Evolutionary conservation across 2,888 invertebrate genomes (phyloP), one percentile per base, ranked within the genome.

Genomic region (Eupithecia tripunctaria): DNA sequence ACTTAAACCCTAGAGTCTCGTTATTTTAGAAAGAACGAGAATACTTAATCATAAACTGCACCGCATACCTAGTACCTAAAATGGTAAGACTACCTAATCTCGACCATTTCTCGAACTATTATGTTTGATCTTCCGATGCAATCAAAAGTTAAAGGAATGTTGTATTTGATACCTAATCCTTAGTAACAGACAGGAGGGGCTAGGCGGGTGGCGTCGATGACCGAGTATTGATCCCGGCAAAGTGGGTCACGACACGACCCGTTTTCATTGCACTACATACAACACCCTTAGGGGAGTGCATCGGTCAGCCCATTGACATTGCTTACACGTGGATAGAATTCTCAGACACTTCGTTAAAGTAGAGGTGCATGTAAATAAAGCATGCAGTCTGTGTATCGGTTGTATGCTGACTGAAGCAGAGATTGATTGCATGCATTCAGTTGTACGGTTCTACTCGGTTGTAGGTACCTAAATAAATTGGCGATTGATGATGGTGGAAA

Each of bases 211-310:
- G 84, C 91, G 93, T 93, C 93, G 93, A 91, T 93, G 94, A 93
- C 94, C 94, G 92, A 89, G 93, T 94, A 94, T 94, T 91, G 94
- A 94, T 94, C 93, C 89, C 81, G 82, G 81, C 86, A 85, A 94
- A 90, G 91, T 94, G 88, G 94, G 94, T 93, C 93, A 88, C 88
- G 93, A 91, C 93, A 88, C 88, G 93, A 91, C 93, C 93, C 82
- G 91, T 86, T 93, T 88, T 87, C 89, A 89, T 86, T 94, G 93
- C 94, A 94, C 87, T 89, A 86, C 64, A 21, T 89, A 86, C 64
- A 21, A 32, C 86, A 85, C 85, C 80, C 85, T 78, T 77, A 80
- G 82, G 56, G 81, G 83, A 70, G 82, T 92, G 91, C 91, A 92
- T 76, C 84, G 84, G 84, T 84, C 84, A 82, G 81, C 81, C 79